These are phyloP conservation scores for Drosophila gaucha DNA, from an alignment of 2,888 invertebrate species.

Conservation along the genomic window DNA sequence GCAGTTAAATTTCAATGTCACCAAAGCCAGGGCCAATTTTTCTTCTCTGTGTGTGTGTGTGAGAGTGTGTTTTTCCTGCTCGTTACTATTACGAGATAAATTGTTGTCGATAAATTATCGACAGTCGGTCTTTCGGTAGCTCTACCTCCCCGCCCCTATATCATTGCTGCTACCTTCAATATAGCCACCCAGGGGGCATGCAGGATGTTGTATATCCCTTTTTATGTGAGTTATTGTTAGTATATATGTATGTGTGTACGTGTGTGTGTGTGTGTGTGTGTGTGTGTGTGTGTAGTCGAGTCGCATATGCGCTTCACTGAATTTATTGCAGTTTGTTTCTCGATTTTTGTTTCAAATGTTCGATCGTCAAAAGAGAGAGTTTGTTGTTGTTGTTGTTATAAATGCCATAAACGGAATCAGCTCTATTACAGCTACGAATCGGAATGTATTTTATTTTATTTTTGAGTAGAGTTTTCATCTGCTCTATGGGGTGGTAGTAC, in stretches of 20 bases:
- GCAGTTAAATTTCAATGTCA: conserved; percentile 82
- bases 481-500: conserved; percentile 31
- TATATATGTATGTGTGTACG: not conserved
- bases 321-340: conserved; percentile 81
- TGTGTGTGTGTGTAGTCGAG: conserved; percentile 8
- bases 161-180: conserved; percentile 7
- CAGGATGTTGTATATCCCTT: conserved; percentile 58
- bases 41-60: conserved; percentile 30
- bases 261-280: not conserved
- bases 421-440: not conserved
- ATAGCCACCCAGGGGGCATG: conserved; percentile 40
- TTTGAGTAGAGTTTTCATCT: conserved; percentile 5
- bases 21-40: conserved; percentile 55
- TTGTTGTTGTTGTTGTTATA: too few relatives aligned
- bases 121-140: conserved; percentile 56
- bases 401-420: not conserved
- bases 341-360: conserved; percentile 64
- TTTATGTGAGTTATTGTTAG: conserved; percentile 31
- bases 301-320: conserved; percentile 52
- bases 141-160: conserved; percentile 25
- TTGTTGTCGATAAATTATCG: conserved; percentile 82
- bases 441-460: not conserved
- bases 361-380: not conserved
- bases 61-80: conserved; percentile 36
- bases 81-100: conserved; percentile 81